Evolutionary conservation across 2,888 invertebrate genomes (phyloP).

Genomic region (Orthonevra nobilis): DNA sequence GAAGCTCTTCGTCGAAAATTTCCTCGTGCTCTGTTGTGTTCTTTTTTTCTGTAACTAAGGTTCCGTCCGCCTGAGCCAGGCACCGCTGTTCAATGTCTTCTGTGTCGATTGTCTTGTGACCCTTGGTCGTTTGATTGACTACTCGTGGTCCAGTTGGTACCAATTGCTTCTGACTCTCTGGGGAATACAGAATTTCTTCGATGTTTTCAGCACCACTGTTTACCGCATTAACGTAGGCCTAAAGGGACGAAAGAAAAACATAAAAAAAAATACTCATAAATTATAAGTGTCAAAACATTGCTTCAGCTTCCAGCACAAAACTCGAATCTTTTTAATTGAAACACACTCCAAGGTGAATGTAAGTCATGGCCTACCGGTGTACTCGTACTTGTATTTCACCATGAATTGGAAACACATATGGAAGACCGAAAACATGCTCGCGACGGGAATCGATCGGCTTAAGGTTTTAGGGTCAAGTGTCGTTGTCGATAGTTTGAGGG

Average conservation of each 20-base stretch:
- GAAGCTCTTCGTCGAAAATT: slow-evolving; percentile 89
- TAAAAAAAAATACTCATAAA: too few relatives aligned
- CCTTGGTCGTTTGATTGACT: slow-evolving; percentile 88
- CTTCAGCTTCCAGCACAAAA: background rate
- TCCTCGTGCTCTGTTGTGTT: slow-evolving; percentile 92
- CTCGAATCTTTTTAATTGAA: background rate
- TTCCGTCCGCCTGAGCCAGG: slow-evolving; percentile 89
- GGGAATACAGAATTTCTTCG: slow-evolving; percentile 85
- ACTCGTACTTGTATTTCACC: too few relatives aligned
- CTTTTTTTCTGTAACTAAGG: slow-evolving; percentile 91
- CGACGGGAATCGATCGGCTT: slow-evolving; percentile 7
- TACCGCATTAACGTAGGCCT: slow-evolving; percentile 89
- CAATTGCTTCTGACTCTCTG: slow-evolving; percentile 83
- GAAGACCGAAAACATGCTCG: background rate
- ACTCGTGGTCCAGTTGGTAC: slow-evolving; percentile 86
- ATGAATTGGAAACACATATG: background rate
- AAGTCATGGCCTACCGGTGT: background rate
- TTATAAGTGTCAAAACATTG: too few relatives aligned
- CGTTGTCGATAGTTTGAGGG: slow-evolving; percentile 14
- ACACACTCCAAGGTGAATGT: slow-evolving; percentile 6
- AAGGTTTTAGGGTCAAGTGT: slow-evolving; percentile 11
- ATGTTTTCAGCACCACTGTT: slow-evolving; percentile 85
- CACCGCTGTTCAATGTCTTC: slow-evolving; percentile 90
- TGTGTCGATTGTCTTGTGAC: slow-evolving; percentile 91
- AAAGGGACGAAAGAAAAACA: slow-evolving; percentile 73